Base-by-base conservation (phyloP, 2,113 vertebrate genomes). In the Miniopterus natalensis region DNA sequence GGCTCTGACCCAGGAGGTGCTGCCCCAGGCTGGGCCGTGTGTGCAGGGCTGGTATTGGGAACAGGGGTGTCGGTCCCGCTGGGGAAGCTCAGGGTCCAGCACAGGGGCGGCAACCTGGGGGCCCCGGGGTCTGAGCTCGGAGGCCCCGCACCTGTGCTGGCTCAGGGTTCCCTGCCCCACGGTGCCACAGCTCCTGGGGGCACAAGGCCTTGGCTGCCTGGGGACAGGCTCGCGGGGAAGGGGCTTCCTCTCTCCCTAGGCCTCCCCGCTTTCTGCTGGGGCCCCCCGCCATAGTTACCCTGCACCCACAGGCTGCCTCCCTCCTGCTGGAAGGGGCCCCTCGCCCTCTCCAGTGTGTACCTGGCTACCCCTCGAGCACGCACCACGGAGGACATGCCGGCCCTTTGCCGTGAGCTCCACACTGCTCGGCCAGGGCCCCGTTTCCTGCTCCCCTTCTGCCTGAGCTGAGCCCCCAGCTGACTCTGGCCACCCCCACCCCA, bases 331-430 rank as follows among this genome's bases (percentile, higher is more conserved):
- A 14, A 13, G n/a, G 23, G 4, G 21, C 10, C 8, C 17, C 23
- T 9, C 36, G 1, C 23, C 23, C 7, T 3, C 10, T 47, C 14
- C 36, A 1, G 1, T 25, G 27, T 3, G 27, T 1, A 1, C 53
- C 6, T 2, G 8, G 10, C 11, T 23, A 20, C 45, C 57, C 86
- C 86, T 17, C 0, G 10, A 7, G 57, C 10, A 6, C 4, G 0
- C 4, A 8, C 71, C 14, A 21, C 23, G 8, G 14, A 15, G 6
- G 31, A 4, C 25, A 3, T 14, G 25, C 21, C 21, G 0, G n/a
- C 36, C 45, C 31, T n/a, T 13, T 21, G 10, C 5, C 1, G 81
- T 0, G 31, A 49, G 53, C 27, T n/a, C 84, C 29, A 6, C 12
- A 27, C 20, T 3, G 5, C 66, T 40, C 27, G 1, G 53, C 53